A percentile compares a stretch with the other conserved stretches of the same genome.
These are phyloP conservation scores for Gymnarchus niloticus DNA, from an alignment of 2,113 vertebrate species.

Conservation along the genomic window DNA sequence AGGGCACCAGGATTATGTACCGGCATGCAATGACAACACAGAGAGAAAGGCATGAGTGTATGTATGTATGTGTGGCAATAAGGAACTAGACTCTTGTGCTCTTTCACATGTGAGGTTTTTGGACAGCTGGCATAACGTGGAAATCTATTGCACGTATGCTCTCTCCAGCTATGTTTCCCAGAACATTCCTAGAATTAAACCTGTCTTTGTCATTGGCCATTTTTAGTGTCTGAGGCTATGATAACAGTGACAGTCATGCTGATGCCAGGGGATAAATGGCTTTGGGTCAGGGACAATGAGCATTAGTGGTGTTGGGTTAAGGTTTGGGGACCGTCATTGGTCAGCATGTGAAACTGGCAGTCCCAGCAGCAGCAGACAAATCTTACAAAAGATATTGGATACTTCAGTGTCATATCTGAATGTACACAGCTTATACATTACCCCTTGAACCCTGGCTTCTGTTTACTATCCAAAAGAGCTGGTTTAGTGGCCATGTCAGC, in stretches of 20 bases:
- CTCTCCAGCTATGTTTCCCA: background rate
- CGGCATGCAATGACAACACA: background rate
- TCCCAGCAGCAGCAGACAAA: background rate
- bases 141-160: background rate
- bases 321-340: background rate
- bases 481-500: background rate
- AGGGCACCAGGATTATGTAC: constrained; percentile 1
- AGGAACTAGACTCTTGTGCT: background rate
- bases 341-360: background rate
- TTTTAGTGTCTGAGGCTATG: background rate
- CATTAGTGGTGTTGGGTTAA: background rate
- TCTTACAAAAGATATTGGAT: too few relatives aligned
- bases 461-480: background rate
- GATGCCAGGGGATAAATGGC: background rate
- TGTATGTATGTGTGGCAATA: background rate
- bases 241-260: background rate
- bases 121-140: background rate
- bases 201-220: background rate
- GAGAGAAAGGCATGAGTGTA: background rate
- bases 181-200: background rate
- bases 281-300: background rate
- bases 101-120: background rate
- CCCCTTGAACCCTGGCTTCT: background rate
- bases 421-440: too few relatives aligned
- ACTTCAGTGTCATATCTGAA: too few relatives aligned